Percentiles rank a stretch among this genome's conserved stretches.
phyloP scores from a whole-genome alignment of 37 sponge, comb jelly and placozoan species.

The Chondrosia reniformis region DNA sequence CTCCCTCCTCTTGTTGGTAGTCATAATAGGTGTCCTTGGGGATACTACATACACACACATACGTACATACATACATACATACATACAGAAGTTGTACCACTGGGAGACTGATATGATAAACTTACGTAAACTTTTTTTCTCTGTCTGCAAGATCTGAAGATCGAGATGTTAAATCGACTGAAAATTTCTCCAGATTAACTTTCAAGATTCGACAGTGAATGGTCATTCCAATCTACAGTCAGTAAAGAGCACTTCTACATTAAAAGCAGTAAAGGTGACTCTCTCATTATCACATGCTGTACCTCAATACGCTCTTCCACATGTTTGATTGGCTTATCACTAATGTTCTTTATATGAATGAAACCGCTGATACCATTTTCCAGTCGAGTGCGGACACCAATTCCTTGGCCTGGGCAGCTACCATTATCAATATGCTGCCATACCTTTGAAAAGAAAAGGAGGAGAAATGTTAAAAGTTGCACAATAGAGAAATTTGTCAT shows the following conservation, averaged over 20 bases:
- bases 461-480: neutral
- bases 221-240: conserved; percentile 76
- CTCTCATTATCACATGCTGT: neutral
- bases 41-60: conserved; percentile 10
- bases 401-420: conserved; percentile 92
- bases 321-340: conserved; percentile 69
- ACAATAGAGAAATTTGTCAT: neutral
- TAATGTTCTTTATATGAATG: conserved; percentile 87
- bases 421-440: conserved; percentile 96
- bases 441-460: conserved; percentile 44
- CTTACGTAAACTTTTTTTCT: conserved; percentile 71
- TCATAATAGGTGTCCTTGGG: conserved; percentile 91
- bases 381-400: conserved; percentile 77
- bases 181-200: conserved; percentile 89
- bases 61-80: neutral
- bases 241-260: neutral
- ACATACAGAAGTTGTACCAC: neutral
- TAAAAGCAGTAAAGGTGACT: neutral
- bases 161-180: conserved; percentile 87
- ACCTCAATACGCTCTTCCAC: conserved; percentile 90
- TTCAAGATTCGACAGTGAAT: conserved; percentile 81
- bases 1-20: conserved; percentile 51
- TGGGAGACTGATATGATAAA: neutral
- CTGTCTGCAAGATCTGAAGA: conserved; percentile 83
- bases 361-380: conserved; percentile 95